Percentiles rank a stretch among this genome's conserved stretches.
phyloP scores from a whole-genome alignment of 2,113 vertebrate genomes.

The Chelonoidis abingdonii region DNA sequence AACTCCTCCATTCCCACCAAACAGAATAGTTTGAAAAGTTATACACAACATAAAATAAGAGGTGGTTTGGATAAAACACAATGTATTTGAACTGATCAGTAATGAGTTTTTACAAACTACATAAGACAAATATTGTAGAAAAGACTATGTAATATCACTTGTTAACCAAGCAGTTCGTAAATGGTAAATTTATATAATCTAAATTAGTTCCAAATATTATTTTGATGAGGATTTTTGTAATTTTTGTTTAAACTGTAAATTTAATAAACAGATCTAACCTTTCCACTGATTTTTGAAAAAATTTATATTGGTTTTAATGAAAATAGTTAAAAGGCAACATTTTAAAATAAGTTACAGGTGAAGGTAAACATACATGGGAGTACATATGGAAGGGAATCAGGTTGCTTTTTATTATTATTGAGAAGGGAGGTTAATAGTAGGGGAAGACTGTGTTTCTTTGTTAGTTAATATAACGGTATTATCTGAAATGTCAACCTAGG shows the following conservation, averaged over 20 bases:
- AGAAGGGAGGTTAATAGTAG: background rate
- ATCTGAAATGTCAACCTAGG: background rate
- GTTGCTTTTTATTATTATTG: background rate
- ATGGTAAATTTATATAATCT: background rate
- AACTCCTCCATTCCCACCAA: background rate
- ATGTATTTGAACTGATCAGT: background rate
- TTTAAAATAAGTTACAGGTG: background rate
- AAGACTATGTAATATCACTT: background rate
- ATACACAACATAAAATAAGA: background rate
- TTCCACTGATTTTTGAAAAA: background rate
- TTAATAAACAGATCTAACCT: slow-evolving; percentile 28
- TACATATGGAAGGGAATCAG: background rate
- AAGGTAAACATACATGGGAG: background rate
- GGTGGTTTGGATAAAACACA: background rate
- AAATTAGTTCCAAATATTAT: background rate
- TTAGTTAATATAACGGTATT: background rate
- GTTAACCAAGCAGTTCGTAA: background rate
- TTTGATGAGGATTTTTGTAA: background rate
- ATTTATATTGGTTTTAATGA: background rate
- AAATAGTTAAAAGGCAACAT: background rate
- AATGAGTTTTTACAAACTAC: background rate
- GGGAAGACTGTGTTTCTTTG: background rate
- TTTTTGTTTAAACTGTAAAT: slow-evolving; percentile 11
- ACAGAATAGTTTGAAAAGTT: background rate
- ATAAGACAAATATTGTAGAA: background rate